A percentile compares a stretch with the other conserved stretches of the same genome.
These are phyloP conservation scores for Spatulosminthurus flaviceps DNA, from an alignment of 2,888 invertebrate genomes.

Conservation along the genomic window DNA sequence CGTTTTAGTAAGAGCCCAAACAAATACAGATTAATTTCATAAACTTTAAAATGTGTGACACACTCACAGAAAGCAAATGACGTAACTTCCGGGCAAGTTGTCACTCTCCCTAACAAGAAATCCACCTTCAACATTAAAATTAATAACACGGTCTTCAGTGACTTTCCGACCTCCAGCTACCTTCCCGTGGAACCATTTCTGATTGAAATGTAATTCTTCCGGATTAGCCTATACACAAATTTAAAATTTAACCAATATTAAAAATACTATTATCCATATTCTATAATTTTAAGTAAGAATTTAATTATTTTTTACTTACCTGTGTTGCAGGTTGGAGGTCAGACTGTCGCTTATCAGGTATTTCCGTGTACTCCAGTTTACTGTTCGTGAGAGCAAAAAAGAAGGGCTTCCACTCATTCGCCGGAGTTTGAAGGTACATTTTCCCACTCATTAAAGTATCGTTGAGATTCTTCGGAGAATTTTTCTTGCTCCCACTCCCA, in stretches of 20 bases:
- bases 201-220: constrained; percentile 83
- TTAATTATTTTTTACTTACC: too few relatives aligned
- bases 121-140: constrained; percentile 88
- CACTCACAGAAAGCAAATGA: constrained; percentile 85
- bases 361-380: constrained; percentile 58
- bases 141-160: constrained; percentile 71
- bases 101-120: constrained; percentile 93
- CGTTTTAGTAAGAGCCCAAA: too few relatives aligned
- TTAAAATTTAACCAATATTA: too few relatives aligned
- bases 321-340: background rate
- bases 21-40: too few relatives aligned
- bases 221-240: background rate
- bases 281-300: background rate
- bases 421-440: constrained; percentile 55
- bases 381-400: constrained; percentile 57
- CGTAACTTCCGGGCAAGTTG: constrained; percentile 94
- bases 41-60: background rate
- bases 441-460: constrained; percentile 60
- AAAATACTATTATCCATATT: background rate
- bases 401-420: constrained; percentile 54
- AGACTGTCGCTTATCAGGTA: constrained; percentile 36
- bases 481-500: background rate
- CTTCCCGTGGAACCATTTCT: constrained; percentile 90
- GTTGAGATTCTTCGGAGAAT: background rate
- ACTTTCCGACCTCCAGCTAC: constrained; percentile 71